Evolutionary conservation across 2,797 vertebrate species (phyloP).

Genomic region (Pipistrellus pipistrellus): DNA sequence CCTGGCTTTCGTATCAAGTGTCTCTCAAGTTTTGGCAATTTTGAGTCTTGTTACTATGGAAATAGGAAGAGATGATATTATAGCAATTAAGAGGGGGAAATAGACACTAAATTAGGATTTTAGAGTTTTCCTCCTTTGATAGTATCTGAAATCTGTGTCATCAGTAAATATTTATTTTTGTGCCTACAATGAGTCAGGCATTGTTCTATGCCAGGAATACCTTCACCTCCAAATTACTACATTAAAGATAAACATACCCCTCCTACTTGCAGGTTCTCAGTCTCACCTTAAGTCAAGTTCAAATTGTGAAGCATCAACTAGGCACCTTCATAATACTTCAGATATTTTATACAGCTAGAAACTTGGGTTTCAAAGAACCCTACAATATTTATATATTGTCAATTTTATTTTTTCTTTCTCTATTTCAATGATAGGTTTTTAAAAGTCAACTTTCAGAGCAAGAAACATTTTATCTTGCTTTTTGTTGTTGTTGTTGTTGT

Average conservation of each 20-base stretch:
- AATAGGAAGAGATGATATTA: constrained; percentile 72
- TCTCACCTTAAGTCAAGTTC: constrained; percentile 20
- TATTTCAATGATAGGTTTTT: constrained; percentile 41
- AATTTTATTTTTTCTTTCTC: constrained; percentile 7
- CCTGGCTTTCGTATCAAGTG: constrained; percentile 70
- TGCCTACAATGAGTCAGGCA: neutral
- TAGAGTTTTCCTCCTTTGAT: constrained; percentile 43
- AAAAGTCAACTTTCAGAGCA: constrained; percentile 26
- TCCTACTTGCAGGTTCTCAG: neutral
- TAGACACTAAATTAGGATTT: neutral
- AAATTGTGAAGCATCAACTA: neutral
- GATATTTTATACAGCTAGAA: neutral
- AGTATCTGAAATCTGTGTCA: constrained; percentile 14
- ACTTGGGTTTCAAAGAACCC: neutral
- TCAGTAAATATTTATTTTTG: constrained; percentile 42
- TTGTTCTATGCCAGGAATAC: constrained; percentile 46
- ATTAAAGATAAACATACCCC: neutral
- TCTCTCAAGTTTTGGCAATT: constrained; percentile 80
- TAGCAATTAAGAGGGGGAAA: neutral
- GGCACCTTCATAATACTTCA: neutral
- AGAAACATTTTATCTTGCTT: constrained; percentile 21
- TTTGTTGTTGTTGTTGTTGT: constrained; percentile 22
- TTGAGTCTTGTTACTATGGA: constrained; percentile 72
- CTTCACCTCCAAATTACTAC: neutral
- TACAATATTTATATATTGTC: neutral